phyloP scores from a whole-genome alignment of 2,888 invertebrate species.

The Anthrax anthrax region DNA sequence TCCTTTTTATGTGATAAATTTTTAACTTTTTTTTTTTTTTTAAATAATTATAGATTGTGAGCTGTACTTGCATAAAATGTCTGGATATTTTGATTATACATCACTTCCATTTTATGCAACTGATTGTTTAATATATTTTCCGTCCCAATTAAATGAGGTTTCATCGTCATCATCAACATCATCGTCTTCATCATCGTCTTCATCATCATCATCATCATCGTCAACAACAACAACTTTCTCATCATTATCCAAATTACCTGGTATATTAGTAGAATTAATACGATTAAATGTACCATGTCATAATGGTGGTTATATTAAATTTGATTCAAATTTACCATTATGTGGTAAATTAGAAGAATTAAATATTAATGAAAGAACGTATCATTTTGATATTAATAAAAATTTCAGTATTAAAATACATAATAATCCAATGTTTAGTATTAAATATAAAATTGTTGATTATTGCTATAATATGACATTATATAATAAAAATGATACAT shows the following conservation, averaged over 20 bases:
- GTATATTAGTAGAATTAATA: constrained; percentile 48
- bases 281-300: constrained; percentile 57
- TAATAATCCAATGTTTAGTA: constrained; percentile 50
- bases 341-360: constrained; percentile 62
- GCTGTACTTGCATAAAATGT: constrained; percentile 20
- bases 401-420: constrained; percentile 41
- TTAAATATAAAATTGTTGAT: constrained; percentile 52
- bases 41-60: constrained; percentile 20
- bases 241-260: constrained; percentile 21
- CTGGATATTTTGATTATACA: constrained; percentile 23
- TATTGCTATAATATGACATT: constrained; percentile 57
- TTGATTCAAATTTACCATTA: constrained; percentile 36
- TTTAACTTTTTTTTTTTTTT: background rate
- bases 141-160: constrained; percentile 16
- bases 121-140: constrained; percentile 26
- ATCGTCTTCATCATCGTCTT: constrained; percentile 13
- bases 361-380: constrained; percentile 40
- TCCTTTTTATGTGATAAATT: background rate
- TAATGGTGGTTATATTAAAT: constrained; percentile 44
- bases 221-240: background rate
- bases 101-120: constrained; percentile 23
- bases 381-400: constrained; percentile 42
- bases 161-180: constrained; percentile 7
- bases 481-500: constrained; percentile 47
- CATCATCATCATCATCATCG: constrained; percentile 1